Base-by-base conservation (phyloP, 2,888 invertebrate genomes). In the Allophyes oxyacanthae region DNA sequence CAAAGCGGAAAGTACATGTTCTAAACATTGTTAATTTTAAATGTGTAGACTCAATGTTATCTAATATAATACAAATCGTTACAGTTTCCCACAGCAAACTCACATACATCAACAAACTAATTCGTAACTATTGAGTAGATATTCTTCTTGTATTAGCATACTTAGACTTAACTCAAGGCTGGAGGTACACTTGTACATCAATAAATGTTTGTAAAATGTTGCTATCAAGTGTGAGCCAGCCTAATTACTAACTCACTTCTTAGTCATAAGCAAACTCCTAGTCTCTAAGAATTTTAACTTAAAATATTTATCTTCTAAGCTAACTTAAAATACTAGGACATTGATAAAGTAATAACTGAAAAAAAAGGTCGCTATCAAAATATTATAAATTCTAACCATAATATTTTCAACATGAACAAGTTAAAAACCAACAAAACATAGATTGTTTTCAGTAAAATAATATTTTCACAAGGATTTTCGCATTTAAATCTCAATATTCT, bases 211-310 rank as follows among this genome's bases (percentile, higher is more conserved):
- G 20, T 20, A 2, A 20, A 20, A 20, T 20, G 20, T 20, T 33
- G 30, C 44, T 32, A 25, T 13, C 36, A 25, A 30, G 28, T 33
- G 33, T 26, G 32, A 11, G 25, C 37, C 11, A 41, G 34, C 61
- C 14, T 42, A 33, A 52, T 69, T 60, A 71, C 45, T 43, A 66
- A 74, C 73, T 78, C 63, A 70, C 59, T 60, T 58, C 43, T 64
- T 20, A 20, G 50, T 37, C 32, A 52, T 76, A 75, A 78, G 64
- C 40, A 25, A 59, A 65, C 42, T 58, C 58, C 69, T 78, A 79
- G 72, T 73, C 64, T 68, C 9, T 78, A 78, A 77, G 73, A 55
- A 63, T 44, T 61, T 61, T 52, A 59, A 64, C 63, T 52, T n/a
- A n/a, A n/a, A n/a, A n/a, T n/a, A n/a, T n/a, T n/a, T 62, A 60